These are phyloP conservation scores for Polylopha cassiicola DNA, from an alignment of 2,888 invertebrate genomes.

Conservation along the genomic window DNA sequence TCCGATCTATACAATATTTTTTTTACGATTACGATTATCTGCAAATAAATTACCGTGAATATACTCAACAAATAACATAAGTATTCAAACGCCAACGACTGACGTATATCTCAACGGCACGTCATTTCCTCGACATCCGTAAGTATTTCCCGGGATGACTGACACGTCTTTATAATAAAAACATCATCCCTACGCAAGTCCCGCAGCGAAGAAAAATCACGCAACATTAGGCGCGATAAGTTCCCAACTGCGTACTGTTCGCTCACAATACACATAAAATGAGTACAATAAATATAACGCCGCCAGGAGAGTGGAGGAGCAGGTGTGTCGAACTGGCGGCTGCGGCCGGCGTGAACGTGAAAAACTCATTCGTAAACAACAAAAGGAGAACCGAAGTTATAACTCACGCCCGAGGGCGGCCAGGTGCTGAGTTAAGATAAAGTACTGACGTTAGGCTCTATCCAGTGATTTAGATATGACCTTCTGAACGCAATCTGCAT, in stretches of 20 bases:
- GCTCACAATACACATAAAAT: conserved; percentile 50
- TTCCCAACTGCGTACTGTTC: conserved; percentile 58
- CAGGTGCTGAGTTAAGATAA: conserved; percentile 70
- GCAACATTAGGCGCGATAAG: conserved; percentile 65
- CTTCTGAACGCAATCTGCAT: conserved; percentile 69
- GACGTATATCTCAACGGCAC: conserved; percentile 47
- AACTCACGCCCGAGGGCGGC: conserved; percentile 47
- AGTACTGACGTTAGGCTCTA: conserved; percentile 64
- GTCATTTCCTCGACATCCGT: conserved; percentile 54
- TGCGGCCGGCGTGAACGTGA: conserved; percentile 55
- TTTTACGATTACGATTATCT: conserved; percentile 24
- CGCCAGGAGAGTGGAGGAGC: conserved; percentile 44
- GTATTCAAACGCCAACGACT: conserved; percentile 49
- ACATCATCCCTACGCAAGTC: conserved; percentile 54
- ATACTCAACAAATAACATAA: conserved; percentile 41
- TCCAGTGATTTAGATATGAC: conserved; percentile 72
- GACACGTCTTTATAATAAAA: conserved; percentile 72
- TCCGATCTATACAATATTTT: conserved; percentile 8
- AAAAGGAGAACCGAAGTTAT: conserved; percentile 61
- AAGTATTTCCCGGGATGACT: conserved; percentile 55
- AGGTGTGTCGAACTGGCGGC: conserved; percentile 61
- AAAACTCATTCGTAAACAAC: conserved; percentile 73
- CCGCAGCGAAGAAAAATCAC: conserved; percentile 45
- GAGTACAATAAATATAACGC: conserved; percentile 34
- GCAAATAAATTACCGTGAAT: conserved; percentile 39